Conservation (phyloP, 2,797 vertebrate genomes). For the Macroramphosus scolopax region DNA sequence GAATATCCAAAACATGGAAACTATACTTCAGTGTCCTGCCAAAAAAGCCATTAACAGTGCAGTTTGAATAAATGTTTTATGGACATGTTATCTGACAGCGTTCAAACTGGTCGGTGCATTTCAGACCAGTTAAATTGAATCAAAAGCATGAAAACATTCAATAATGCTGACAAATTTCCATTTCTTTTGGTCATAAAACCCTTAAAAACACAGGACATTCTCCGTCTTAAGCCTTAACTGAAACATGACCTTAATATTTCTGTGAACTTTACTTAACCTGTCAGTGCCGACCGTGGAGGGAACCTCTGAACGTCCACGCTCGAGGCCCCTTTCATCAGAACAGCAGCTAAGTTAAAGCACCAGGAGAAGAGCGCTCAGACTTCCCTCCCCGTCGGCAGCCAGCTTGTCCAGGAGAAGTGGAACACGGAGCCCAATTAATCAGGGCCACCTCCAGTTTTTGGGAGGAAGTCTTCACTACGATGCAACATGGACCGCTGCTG, state of each 20-base stretch:
- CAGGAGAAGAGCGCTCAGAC: constrained; percentile 80
- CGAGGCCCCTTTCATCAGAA: constrained; percentile 88
- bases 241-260: constrained; percentile 75
- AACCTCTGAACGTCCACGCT: constrained; percentile 82
- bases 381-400: constrained; percentile 74
- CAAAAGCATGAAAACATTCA: too few species aligned
- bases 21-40: constrained; percentile 3
- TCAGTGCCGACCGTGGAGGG: constrained; percentile 84
- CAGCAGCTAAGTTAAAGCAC: constrained; percentile 84
- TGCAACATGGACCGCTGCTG: constrained; percentile 82
- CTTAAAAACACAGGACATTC: too few species aligned
- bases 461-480: constrained; percentile 92
- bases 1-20: constrained; percentile 36
- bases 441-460: constrained; percentile 78
- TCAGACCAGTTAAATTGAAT: too few species aligned
- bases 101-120: background rate
- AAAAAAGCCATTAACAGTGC: constrained; percentile 14
- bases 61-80: constrained; percentile 3
- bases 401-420: constrained; percentile 61
- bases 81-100: background rate
- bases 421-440: constrained; percentile 83
- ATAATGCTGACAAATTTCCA: too few species aligned
- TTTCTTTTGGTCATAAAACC: too few species aligned
- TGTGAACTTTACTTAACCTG: constrained; percentile 89
- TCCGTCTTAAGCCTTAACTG: too few species aligned